Evolutionary conservation across 1,140 invertebrate species (phyloP).

Genomic region (Wasmannia auropunctata): DNA sequence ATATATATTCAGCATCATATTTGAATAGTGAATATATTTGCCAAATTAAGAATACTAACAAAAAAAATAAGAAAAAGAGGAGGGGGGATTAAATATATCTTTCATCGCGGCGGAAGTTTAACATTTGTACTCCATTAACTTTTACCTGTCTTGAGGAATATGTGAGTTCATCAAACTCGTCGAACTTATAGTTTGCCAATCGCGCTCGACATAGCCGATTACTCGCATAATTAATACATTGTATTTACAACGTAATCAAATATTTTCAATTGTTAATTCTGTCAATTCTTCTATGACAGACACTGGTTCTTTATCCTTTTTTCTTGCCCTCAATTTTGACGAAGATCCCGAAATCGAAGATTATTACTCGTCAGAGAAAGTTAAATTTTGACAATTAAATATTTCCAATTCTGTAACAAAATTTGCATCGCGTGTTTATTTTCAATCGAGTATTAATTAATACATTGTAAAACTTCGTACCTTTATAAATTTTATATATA

Average conservation of each 20-base stretch:
- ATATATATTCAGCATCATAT: not conserved
- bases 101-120: slow-evolving; percentile 29
- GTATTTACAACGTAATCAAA: slow-evolving; percentile 43
- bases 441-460: not conserved
- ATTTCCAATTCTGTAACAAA: not conserved
- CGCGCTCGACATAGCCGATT: not conserved
- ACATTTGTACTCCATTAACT: slow-evolving; percentile 53
- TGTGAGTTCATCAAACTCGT: not conserved
- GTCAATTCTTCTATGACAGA: not conserved
- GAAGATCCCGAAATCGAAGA: not conserved
- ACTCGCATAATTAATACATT: slow-evolving; percentile 13
- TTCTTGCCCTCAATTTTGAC: not conserved
- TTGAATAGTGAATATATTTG: not conserved
- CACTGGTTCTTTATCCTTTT: slow-evolving; percentile 7
- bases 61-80: not conserved
- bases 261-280: slow-evolving; percentile 8
- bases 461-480: not conserved
- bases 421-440: not conserved
- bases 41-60: not conserved
- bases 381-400: not conserved
- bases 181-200: not conserved
- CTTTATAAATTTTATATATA: slow-evolving; percentile 27
- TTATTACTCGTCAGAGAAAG: not conserved
- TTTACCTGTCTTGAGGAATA: not conserved
- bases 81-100: not conserved